Evolutionary conservation across 2,113 vertebrate genomes (phyloP), one percentile per base, ranked within the genome.

Genomic region (Chlorodrepanis virens): DNA sequence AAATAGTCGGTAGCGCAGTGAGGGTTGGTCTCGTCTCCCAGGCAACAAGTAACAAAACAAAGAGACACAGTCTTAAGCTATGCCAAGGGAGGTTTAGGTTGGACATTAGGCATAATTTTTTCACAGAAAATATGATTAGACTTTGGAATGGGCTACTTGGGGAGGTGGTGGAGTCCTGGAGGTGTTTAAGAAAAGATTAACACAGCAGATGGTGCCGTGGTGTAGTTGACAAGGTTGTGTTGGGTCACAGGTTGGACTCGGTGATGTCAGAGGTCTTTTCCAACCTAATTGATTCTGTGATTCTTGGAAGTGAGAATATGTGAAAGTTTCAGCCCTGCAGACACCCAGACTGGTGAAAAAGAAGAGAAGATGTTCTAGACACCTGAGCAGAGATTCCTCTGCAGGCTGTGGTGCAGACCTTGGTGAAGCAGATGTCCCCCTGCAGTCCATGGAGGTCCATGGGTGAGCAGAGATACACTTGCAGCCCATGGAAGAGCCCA

Each of bases 161-260:
- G 37, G 12, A 37, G 12, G 10, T 33, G 22, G 3, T 33, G 15
- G 28, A 11, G 27, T 24, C 33, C 8, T 37, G 8, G 22, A 81
- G 12, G 1, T 52, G 18, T 44, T 81, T 57, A 44, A 44, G 35
- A 27, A 72, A 65, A 65, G 5, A 44, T 25, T 10, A 23, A n/a
- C 4, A 11, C 6, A 11, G 45, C 8, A 74, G 27, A 52, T 29
- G 28, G 52, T 44, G 31, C 33, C 18, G 9, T 28, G 22, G 50
- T 65, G 8, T 31, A 33, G 31, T 44, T 25, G 27, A 37, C 33
- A 24, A 11, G 27, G 10, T n/a, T 9, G 3, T 45, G 33, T n/a
- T 52, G 7, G 12, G 23, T 74, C 12, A 59, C 6, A n/a, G 33
- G 14, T 50, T 44, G 59, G 22, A 37, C 28, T 65, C 0, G 0